A percentile compares a stretch with the other conserved stretches of the same genome.
Evolutionary conservation across 2,113 vertebrate genomes (phyloP).

Genomic region (Benitochromis conjunctus): DNA sequence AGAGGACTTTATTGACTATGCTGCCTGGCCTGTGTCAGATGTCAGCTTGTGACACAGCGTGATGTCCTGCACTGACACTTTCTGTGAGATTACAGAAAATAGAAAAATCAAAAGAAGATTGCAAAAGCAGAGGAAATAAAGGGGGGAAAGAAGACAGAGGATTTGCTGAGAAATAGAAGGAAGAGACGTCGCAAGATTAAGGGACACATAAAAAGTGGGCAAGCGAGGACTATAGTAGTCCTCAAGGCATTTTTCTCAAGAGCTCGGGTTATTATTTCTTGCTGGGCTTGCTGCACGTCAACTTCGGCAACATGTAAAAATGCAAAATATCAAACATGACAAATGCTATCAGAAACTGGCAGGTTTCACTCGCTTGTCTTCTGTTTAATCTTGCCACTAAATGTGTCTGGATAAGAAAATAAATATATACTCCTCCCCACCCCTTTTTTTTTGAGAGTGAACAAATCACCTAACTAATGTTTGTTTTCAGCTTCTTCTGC

Average conservation of each 20-base stretch:
- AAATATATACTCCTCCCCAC: neutral
- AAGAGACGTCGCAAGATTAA: conserved; percentile 1
- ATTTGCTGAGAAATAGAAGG: neutral
- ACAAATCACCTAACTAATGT: conserved; percentile 24
- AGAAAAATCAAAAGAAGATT: conserved; percentile 51
- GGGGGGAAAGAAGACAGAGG: neutral
- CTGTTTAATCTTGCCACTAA: conserved; percentile 18
- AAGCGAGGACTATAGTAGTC: neutral
- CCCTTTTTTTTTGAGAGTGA: neutral
- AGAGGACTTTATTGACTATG: conserved; percentile 70
- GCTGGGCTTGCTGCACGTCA: neutral
- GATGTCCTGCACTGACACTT: conserved; percentile 37
- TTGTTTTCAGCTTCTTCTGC: conserved; percentile 16
- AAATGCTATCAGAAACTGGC: conserved; percentile 26
- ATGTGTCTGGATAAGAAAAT: neutral
- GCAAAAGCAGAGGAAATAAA: conserved; percentile 18
- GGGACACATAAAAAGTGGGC: neutral
- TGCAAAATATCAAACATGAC: neutral
- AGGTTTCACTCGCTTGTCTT: conserved; percentile 27
- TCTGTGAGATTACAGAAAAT: conserved; percentile 65
- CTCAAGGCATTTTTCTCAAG: conserved; percentile 1
- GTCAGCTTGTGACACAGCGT: conserved; percentile 54
- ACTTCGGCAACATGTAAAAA: neutral
- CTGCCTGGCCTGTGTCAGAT: conserved; percentile 62
- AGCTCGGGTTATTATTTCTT: neutral